Base-by-base conservation (phyloP, 1,140 invertebrate species). In the Pogonus chalceus region DNA sequence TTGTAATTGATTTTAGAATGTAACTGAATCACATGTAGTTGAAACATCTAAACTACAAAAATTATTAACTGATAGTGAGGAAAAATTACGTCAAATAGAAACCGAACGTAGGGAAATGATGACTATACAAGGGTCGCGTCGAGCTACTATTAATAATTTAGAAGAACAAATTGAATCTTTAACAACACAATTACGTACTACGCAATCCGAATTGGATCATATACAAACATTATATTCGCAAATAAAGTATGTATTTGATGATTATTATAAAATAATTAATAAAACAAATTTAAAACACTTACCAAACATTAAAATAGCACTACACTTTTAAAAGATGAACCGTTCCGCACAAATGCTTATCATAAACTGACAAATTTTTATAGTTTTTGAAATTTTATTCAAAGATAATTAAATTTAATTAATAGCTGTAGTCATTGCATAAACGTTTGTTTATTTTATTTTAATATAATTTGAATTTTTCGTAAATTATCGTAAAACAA, bases 71-170 rank as follows among this genome's bases (percentile, higher is more conserved):
- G 63, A 70, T n/a, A 53, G 59, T 31, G 66, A 70, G 57, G 58
- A 65, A 24, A 59, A 65, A 53, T 56, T 67, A 7, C 58, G 61
- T 37, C 60, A 61, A 52, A 37, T 69, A 4, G 68, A 70, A 61
- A 55, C 57, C 24, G 68, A 70, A 53, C 56, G 64, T 20, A 47
- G 63, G 12, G 64, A 70, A 23, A 52, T 68, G 20, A 58, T 66
- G 3, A 61, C 62, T 22, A 52, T 50, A 35, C 63, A 67, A 54
- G 57, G 61, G n/a, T 59, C 62, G 9, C 58, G 61, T 14, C 56
- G 66, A 31, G 61, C 63, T 1, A 61, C 62, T 35, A 63, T 69
- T 26, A 59, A 62, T 16, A 60, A 59, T 12, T 53, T 68, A 12
- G 66, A 70, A 55, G 65, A 68, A 23, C 59, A 70, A 48, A 62